Evolutionary conservation across 30 jellyfish, hydroid and myxozoan genomes (phyloP).

Genomic region (Pseudorhiza aurosa): DNA sequence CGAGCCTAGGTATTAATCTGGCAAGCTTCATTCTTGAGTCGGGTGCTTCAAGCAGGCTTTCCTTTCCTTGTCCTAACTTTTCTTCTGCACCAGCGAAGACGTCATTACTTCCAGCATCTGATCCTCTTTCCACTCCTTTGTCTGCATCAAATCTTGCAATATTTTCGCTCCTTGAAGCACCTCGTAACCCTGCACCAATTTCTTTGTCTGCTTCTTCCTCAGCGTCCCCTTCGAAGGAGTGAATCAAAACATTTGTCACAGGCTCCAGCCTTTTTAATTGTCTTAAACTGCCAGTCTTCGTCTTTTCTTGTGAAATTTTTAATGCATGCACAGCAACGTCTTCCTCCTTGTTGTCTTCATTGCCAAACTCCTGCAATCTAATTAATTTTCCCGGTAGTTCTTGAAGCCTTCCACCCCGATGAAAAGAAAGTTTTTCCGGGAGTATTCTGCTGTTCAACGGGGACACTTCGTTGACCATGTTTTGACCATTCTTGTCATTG

Average conservation of each 20-base stretch:
- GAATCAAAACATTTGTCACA: conserved; percentile 46
- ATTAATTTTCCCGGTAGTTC: background rate
- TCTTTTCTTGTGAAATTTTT: background rate
- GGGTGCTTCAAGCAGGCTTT: background rate
- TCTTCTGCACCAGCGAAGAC: conserved; percentile 46
- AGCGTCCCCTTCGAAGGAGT: conserved; percentile 46
- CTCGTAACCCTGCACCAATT: background rate
- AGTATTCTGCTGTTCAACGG: background rate
- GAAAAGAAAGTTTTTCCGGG: background rate
- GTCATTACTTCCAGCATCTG: conserved; percentile 5
- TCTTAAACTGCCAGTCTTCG: conserved; percentile 15
- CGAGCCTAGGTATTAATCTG: background rate
- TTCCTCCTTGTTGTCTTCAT: background rate
- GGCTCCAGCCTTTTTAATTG: conserved; percentile 11
- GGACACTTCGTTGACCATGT: background rate
- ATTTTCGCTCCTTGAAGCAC: conserved; percentile 22
- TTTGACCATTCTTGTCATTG: no score
- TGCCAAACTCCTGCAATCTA: background rate
- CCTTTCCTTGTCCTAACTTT: background rate
- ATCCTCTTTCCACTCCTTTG: background rate
- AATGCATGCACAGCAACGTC: background rate
- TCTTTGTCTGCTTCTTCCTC: conserved; percentile 17
- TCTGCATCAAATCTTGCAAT: background rate
- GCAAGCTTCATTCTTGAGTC: conserved; percentile 20
- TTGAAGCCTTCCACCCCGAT: background rate